phyloP scores from a whole-genome alignment of 2,797 vertebrate species.

The Pterois miles region DNA sequence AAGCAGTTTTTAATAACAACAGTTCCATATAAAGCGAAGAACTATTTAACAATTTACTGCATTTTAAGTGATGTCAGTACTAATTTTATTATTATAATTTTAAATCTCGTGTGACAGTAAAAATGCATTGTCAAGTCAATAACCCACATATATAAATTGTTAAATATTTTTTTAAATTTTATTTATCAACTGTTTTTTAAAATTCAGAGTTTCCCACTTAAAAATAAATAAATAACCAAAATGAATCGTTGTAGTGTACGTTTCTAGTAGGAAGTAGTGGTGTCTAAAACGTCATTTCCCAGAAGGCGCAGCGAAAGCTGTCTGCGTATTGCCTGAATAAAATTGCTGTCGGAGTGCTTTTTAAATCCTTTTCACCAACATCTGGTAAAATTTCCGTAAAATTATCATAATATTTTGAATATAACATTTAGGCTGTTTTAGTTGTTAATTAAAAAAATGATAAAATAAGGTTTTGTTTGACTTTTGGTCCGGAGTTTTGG shows the following conservation, averaged over 20 bases:
- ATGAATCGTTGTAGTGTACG: neutral
- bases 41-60: too few relatives aligned
- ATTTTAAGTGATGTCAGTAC: too few relatives aligned
- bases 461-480: accelerated
- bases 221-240: too few relatives aligned
- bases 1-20: too few relatives aligned
- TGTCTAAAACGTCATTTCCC: slow-evolving; percentile 52
- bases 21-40: too few relatives aligned
- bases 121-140: too few relatives aligned
- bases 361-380: accelerated
- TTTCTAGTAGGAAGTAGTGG: neutral
- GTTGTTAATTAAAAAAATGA: accelerated
- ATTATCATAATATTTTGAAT: accelerated
- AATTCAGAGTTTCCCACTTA: too few relatives aligned
- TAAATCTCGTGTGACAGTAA: too few relatives aligned
- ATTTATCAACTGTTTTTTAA: too few relatives aligned
- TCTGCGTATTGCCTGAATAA: slow-evolving; percentile 39
- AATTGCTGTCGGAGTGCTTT: neutral
- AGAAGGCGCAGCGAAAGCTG: neutral
- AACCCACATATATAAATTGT: neutral
- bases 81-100: too few relatives aligned
- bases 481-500: neutral
- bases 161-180: too few relatives aligned
- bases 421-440: accelerated
- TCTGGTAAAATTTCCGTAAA: accelerated